A percentile compares a stretch with the other conserved stretches of the same genome.
Conservation (phyloP, 1,140 invertebrate genomes). For the Drosophila baimaii region DNA sequence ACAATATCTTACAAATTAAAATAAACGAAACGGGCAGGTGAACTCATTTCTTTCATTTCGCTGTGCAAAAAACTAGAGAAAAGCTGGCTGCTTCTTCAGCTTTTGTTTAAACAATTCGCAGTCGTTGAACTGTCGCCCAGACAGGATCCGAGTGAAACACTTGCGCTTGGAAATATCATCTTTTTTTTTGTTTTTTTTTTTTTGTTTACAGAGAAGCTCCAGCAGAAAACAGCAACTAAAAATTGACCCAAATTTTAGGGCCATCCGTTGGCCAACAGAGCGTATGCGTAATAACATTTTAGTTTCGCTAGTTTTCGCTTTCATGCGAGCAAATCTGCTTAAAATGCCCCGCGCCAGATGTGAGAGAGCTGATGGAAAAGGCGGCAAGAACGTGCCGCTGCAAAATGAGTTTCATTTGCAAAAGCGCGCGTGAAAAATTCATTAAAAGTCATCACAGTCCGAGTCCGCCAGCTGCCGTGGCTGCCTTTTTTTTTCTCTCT, state of each 20-base stretch:
- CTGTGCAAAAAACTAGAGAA: slow-evolving; percentile 57
- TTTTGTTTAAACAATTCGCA: slow-evolving; percentile 59
- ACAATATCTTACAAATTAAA: slow-evolving; percentile 71
- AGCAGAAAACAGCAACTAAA: slow-evolving; percentile 37
- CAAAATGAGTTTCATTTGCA: slow-evolving; percentile 82
- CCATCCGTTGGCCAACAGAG: slow-evolving; percentile 51
- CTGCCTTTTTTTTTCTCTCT: neutral
- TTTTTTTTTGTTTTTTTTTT: neutral
- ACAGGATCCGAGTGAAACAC: slow-evolving; percentile 28
- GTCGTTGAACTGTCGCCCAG: slow-evolving; percentile 62
- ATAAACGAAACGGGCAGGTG: slow-evolving; percentile 66
- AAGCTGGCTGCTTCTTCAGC: slow-evolving; percentile 46
- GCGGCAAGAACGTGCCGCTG: slow-evolving; percentile 71
- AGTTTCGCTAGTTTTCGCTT: slow-evolving; percentile 82
- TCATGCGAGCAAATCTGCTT: slow-evolving; percentile 70
- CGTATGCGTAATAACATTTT: slow-evolving; percentile 81
- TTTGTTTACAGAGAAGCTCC: slow-evolving; percentile 7
- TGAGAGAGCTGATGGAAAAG: slow-evolving; percentile 15
- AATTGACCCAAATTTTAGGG: slow-evolving; percentile 72
- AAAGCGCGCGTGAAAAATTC: slow-evolving; percentile 80
- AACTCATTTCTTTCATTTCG: slow-evolving; percentile 72
- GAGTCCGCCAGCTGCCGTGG: slow-evolving; percentile 34
- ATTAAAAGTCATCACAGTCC: slow-evolving; percentile 71
- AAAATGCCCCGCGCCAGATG: slow-evolving; percentile 48
- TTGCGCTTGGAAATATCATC: slow-evolving; percentile 35